Percentiles rank a stretch among this genome's conserved stretches.
Conservation (phyloP, 2,113 vertebrate species). For the Cyanoramphus novaezelandiae region DNA sequence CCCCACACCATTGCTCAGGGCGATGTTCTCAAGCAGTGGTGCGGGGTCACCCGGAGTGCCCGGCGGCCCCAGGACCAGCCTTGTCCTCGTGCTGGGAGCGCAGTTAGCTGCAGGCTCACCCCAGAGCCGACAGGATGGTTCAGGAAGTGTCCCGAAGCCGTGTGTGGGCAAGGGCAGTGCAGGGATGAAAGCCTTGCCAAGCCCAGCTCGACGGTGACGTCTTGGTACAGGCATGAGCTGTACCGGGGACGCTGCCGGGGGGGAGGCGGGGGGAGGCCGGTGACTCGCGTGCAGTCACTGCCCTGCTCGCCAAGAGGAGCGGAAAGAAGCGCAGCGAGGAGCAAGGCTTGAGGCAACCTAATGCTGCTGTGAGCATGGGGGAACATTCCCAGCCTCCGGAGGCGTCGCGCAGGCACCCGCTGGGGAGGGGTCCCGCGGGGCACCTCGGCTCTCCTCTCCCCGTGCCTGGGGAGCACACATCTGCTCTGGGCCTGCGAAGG, state of each 20-base stretch:
- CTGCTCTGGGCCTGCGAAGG: not conserved
- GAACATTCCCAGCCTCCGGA: not conserved
- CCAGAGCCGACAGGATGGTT: not conserved
- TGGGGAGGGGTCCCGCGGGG: not conserved
- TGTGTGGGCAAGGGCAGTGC: not conserved
- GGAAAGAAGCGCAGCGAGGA: not conserved
- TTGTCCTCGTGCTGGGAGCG: not conserved
- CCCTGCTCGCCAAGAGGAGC: not conserved
- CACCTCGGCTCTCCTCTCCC: not conserved
- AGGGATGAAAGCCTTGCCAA: not conserved
- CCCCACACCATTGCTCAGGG: not conserved
- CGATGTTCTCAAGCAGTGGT: not conserved
- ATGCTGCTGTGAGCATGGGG: not conserved
- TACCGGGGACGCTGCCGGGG: not conserved
- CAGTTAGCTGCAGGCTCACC: not conserved
- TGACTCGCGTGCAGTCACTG: slow-evolving; percentile 4
- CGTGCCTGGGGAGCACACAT: not conserved
- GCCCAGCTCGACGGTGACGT: not conserved
- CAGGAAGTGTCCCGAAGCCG: not conserved
- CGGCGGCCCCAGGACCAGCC: not conserved
- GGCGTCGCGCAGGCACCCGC: not conserved
- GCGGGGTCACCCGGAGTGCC: not conserved
- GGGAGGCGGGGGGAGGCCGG: not conserved
- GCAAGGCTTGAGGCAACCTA: slow-evolving; percentile 9
- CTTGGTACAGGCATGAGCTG: not conserved